phyloP scores from a whole-genome alignment of 2,797 vertebrate species.

The Cottoperca gobio region DNA sequence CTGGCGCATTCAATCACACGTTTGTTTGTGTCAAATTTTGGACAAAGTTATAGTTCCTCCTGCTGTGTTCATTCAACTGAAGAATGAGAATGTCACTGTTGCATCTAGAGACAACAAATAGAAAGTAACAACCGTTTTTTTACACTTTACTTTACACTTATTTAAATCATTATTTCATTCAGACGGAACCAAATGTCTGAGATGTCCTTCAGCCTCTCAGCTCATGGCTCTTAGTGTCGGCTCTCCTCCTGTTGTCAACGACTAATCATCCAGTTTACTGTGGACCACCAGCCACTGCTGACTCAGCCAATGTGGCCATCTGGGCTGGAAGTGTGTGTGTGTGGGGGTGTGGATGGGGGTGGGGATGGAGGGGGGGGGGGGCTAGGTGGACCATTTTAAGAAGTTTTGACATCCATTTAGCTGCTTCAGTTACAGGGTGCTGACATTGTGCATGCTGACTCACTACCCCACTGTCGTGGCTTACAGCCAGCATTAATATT shows the following conservation, averaged over 20 bases:
- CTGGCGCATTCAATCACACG: neutral
- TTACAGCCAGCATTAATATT: neutral
- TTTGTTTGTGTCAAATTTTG: slow-evolving; percentile 9
- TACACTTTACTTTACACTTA: neutral
- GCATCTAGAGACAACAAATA: neutral
- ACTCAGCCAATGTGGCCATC: slow-evolving; percentile 75
- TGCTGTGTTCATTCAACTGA: neutral
- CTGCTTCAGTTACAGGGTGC: neutral
- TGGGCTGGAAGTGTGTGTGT: slow-evolving; percentile 64
- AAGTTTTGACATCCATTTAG: slow-evolving; percentile 7
- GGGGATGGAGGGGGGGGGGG: no score
- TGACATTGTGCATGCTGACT: neutral
- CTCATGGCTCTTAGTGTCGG: slow-evolving; percentile 1
- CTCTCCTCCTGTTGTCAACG: slow-evolving; percentile 46
- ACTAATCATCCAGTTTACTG: slow-evolving; percentile 56
- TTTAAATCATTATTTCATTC: slow-evolving; percentile 19
- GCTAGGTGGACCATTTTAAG: no score
- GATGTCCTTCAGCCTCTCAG: slow-evolving; percentile 1
- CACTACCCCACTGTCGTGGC: neutral
- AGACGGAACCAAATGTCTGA: slow-evolving; percentile 17
- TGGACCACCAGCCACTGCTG: slow-evolving; percentile 55
- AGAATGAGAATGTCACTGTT: neutral
- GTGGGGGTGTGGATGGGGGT: no score
- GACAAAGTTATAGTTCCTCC: neutral
- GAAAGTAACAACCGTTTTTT: neutral